phyloP scores from a whole-genome alignment of 2,888 invertebrate species.

The Helleia helle region DNA sequence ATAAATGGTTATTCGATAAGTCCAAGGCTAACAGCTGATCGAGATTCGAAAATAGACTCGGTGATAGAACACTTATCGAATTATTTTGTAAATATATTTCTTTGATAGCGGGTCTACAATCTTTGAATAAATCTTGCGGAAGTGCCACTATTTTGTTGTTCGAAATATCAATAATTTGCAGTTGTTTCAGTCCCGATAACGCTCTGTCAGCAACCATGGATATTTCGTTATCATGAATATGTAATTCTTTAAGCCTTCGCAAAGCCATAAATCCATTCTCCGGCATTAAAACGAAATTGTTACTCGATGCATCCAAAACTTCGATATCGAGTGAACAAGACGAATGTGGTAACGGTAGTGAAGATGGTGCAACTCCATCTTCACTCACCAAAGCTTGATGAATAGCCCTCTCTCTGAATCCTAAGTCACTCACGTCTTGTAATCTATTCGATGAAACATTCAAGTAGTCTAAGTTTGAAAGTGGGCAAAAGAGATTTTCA shows the following conservation, averaged over 20 bases:
- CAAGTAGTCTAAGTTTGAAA: slow-evolving; percentile 84
- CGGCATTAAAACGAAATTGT: slow-evolving; percentile 88
- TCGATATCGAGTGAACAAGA: slow-evolving; percentile 87
- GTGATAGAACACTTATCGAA: slow-evolving; percentile 88
- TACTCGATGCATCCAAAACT: slow-evolving; percentile 86
- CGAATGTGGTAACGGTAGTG: slow-evolving; percentile 52
- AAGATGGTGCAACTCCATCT: slow-evolving; percentile 58
- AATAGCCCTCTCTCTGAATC: slow-evolving; percentile 83
- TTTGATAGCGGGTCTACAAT: slow-evolving; percentile 84
- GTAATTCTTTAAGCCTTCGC: slow-evolving; percentile 83
- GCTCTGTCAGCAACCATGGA: slow-evolving; percentile 90
- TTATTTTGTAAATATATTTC: slow-evolving; percentile 94
- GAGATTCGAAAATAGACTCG: slow-evolving; percentile 88
- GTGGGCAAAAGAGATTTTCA: slow-evolving; percentile 87
- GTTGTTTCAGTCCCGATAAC: slow-evolving; percentile 83
- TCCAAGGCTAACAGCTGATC: slow-evolving; percentile 87
- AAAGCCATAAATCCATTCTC: slow-evolving; percentile 87
- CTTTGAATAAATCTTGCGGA: slow-evolving; percentile 88
- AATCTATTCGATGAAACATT: slow-evolving; percentile 91
- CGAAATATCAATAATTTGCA: slow-evolving; percentile 90
- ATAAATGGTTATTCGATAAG: slow-evolving; percentile 88
- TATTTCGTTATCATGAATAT: slow-evolving; percentile 91
- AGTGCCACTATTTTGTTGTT: slow-evolving; percentile 92
- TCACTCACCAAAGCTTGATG: slow-evolving; percentile 79
- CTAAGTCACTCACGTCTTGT: slow-evolving; percentile 90